Evolutionary conservation across 2,113 vertebrate species (phyloP), one percentile per base, ranked within the genome.

Genomic region (Oryzias javanicus): DNA sequence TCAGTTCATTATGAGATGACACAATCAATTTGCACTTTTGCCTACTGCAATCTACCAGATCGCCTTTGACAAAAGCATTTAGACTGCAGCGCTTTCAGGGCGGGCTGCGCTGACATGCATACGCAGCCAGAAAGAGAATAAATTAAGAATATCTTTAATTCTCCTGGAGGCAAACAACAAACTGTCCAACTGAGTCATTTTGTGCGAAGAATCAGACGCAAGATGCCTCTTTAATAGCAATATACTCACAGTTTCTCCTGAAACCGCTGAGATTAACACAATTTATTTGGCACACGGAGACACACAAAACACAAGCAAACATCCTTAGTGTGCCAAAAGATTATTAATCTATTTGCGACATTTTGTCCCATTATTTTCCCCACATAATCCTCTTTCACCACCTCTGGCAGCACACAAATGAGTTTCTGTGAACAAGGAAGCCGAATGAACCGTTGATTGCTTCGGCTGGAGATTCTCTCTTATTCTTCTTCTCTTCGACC

Each of bases 371-470:
- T 93, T 92, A 92, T 94, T 92, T 93, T 90, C 88, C 81, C 62
- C 47, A 88, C 88, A 91, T 92, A 94, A 94, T 94, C 92, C 92
- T 90, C 88, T 87, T 92, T 92, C 91, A 90, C 89, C 88, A 91
- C 91, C 89, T 92, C 89, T 92, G 89, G 91, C 92, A 91, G 93
- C 91, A 93, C 92, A 88, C 89, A 94, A 94, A 95, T 94, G 91
- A 92, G 79, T 87, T 92, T 91, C 90, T 89, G 89, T 87, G 89
- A 94, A 93, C 91, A 91, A 89, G 87, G 90, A 87, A 88, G 89
- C 91, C 74, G 76, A 62, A 57, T 8, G 49, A 74, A 78, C 83
- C 78, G 87, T 65, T 89, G 92, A 94, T 93, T 91, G 92, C 91
- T 92, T 89, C 83, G 90, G 92, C 86, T 90, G 90, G 86, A 76